Percentiles rank a stretch among this genome's conserved stretches.
Conservation (phyloP, 2,888 invertebrate species). For the Acleris holmiana region DNA sequence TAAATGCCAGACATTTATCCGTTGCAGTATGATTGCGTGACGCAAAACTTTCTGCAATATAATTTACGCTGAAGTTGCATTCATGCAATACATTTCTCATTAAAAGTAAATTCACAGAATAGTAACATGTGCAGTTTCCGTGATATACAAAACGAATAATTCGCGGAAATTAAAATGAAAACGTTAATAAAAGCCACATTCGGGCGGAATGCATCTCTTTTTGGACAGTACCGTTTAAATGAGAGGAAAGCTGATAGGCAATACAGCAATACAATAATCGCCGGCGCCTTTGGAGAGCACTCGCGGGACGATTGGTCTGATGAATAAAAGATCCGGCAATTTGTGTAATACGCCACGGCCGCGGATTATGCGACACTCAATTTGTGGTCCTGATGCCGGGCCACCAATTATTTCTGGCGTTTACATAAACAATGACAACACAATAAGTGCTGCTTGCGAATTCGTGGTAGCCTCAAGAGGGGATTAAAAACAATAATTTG, state of each 20-base stretch:
- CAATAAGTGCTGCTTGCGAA: slow-evolving; percentile 25
- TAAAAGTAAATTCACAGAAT: slow-evolving; percentile 44
- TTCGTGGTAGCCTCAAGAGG: slow-evolving; percentile 21
- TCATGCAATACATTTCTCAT: slow-evolving; percentile 3
- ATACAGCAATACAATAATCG: slow-evolving; percentile 40
- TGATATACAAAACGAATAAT: slow-evolving; percentile 2
- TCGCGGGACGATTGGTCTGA: slow-evolving; percentile 76
- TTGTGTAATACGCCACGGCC: slow-evolving; percentile 70
- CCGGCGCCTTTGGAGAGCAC: slow-evolving; percentile 75
- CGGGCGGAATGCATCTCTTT: slow-evolving; percentile 3
- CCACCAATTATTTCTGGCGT: slow-evolving; percentile 35
- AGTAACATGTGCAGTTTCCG: neutral
- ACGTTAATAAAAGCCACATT: slow-evolving; percentile 67
- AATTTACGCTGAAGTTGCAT: neutral
- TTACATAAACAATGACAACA: slow-evolving; percentile 30
- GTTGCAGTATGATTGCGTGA: no score
- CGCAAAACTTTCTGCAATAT: no score
- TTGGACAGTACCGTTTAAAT: slow-evolving; percentile 1
- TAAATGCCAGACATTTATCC: neutral
- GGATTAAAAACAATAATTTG: neutral
- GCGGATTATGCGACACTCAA: slow-evolving; percentile 74
- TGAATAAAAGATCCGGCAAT: slow-evolving; percentile 82
- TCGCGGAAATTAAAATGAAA: slow-evolving; percentile 15
- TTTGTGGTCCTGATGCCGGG: slow-evolving; percentile 45
- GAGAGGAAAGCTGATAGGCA: slow-evolving; percentile 24